Percentiles rank a stretch among this genome's conserved stretches.
phyloP scores from a whole-genome alignment of 2,113 vertebrate species.

The Bubo bubo region DNA sequence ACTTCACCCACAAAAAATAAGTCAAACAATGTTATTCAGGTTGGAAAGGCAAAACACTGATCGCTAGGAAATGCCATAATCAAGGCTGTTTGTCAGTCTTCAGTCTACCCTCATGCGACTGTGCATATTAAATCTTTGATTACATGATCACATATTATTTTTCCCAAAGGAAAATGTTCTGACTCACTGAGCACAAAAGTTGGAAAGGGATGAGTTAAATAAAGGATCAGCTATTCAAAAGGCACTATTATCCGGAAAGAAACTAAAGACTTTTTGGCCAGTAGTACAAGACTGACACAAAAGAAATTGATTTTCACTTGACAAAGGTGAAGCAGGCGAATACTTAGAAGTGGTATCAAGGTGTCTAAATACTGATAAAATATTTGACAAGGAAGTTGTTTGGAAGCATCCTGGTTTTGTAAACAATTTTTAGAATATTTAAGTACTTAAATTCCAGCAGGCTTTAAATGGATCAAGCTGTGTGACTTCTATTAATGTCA shows the following conservation, averaged over 20 bases:
- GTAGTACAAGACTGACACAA: neutral
- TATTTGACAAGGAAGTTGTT: neutral
- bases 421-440: neutral
- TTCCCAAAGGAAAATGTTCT: neutral
- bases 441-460: neutral
- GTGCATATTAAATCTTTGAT: neutral
- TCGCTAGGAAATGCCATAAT: neutral
- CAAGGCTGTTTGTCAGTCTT: neutral
- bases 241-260: neutral
- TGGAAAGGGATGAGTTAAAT: neutral
- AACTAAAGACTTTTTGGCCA: neutral
- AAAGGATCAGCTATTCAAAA: neutral
- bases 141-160: neutral
- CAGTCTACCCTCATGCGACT: rapidly evolving
- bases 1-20: neutral
- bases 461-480: neutral
- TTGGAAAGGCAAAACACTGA: neutral
- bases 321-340: neutral
- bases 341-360: neutral
- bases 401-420: neutral
- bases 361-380: neutral
- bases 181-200: neutral
- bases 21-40: rapidly evolving
- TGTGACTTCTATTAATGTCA: neutral
- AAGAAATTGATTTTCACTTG: neutral